Evolutionary conservation across 2,888 invertebrate genomes (phyloP).

Genomic region (Ophion slaviceki): DNA sequence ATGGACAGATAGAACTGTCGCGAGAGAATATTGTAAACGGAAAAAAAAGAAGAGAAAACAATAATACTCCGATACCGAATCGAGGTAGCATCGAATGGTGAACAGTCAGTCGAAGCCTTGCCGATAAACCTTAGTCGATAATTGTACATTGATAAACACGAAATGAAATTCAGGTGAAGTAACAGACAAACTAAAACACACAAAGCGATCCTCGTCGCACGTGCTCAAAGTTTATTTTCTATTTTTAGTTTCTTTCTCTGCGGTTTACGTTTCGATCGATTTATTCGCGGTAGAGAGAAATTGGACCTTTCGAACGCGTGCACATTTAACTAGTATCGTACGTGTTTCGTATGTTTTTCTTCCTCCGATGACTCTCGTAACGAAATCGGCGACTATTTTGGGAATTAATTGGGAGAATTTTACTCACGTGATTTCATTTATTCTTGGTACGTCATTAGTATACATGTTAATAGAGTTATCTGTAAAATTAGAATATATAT

Average conservation of each 20-base stretch:
- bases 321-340: conserved; percentile 46
- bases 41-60: background rate
- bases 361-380: background rate
- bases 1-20: conserved; percentile 63
- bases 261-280: conserved; percentile 8
- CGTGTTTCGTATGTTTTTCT: conserved; percentile 19
- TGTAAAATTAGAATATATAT: background rate
- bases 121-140: conserved; percentile 39
- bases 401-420: background rate
- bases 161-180: background rate
- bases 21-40: background rate
- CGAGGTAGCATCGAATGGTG: conserved; percentile 12
- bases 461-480: background rate
- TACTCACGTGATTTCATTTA: background rate
- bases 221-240: conserved; percentile 12
- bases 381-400: background rate
- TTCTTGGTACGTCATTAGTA: background rate
- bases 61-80: conserved; percentile 1
- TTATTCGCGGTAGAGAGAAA: conserved; percentile 37
- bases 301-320: conserved; percentile 46
- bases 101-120: conserved; percentile 31
- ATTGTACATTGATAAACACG: conserved; percentile 55
- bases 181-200: conserved; percentile 20
- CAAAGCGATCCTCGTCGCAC: conserved; percentile 28
- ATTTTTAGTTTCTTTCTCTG: background rate